Evolutionary conservation across 2,888 invertebrate species (phyloP), one percentile per base, ranked within the genome.

Genomic region (Apotomis turbidana): DNA sequence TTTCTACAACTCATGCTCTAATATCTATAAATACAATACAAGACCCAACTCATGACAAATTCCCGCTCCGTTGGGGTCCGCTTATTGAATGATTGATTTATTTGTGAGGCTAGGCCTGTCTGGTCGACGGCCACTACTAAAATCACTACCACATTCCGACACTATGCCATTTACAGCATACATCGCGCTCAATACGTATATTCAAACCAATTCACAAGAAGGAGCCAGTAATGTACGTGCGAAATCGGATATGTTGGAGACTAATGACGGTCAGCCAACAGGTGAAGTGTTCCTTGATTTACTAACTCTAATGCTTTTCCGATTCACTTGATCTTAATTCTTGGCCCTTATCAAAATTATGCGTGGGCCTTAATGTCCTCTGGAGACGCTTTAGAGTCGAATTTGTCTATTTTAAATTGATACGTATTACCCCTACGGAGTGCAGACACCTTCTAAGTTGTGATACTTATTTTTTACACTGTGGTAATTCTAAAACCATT

Each of bases 71-170:
- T 76, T 76, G 78, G 80, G 79, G 80, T 77, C 78, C 80, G 81
- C 82, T 90, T 88, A 92, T 90, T 90, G 91, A 89, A 88, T 91
- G 93, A 92, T 92, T 92, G 91, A 93, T 93, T 89, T 89, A 90
- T 91, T 84, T 80, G 78, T 79, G 77, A 77, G 81, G 75, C 78
- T 79, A 75, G 78, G 83, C 78, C 77, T 78, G 77, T 76, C 81
- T 78, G 76, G 73, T 77, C 78, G 80, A 79, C 77, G 75, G 78
- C 68, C 73, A 61, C 63, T 68, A 62, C 52, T 55, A 41, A 62
- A 61, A 71, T 68, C 61, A 44, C 41, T 12, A 44, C 44, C 6
- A 5, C 36, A 51, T 13, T 36, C 12, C 63, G 58, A 54, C 13
- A 36, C 63, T 36, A 44, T 62, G 8, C 13, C n/a, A 38, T 51